Evolutionary conservation across 2,113 vertebrate genomes (phyloP).

Genomic region (Rhagologus leucostigma): DNA sequence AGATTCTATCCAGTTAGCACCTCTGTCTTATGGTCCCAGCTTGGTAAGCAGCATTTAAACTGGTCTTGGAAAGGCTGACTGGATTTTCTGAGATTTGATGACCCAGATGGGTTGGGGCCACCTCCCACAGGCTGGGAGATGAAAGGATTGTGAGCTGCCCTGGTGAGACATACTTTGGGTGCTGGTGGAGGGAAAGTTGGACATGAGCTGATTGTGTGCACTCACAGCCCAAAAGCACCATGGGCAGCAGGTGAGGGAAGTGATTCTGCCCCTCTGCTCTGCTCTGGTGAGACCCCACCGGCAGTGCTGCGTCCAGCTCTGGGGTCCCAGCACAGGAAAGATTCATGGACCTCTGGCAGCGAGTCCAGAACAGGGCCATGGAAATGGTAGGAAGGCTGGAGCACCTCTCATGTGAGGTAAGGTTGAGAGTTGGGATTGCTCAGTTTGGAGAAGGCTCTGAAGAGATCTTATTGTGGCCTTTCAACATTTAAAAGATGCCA

Average conservation of each 20-base stretch:
- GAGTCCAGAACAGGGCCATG: background rate
- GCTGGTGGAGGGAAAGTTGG: background rate
- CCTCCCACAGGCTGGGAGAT: background rate
- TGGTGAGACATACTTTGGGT: background rate
- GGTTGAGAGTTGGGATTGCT: background rate
- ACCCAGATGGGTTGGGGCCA: background rate
- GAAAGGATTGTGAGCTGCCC: background rate
- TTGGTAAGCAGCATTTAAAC: background rate
- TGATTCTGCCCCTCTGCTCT: background rate
- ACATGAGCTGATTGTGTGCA: background rate
- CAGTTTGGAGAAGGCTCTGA: background rate
- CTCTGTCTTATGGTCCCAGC: background rate
- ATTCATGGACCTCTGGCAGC: background rate
- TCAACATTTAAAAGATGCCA: background rate
- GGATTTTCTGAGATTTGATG: background rate
- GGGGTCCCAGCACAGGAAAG: background rate
- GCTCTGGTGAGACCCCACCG: background rate
- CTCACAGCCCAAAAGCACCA: background rate
- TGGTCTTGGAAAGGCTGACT: background rate
- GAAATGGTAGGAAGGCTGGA: background rate
- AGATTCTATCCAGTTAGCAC: background rate
- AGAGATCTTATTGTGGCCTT: background rate
- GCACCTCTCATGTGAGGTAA: background rate
- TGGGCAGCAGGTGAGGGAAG: background rate
- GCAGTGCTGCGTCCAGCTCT: background rate